Evolutionary conservation across 2,113 vertebrate species (phyloP).

Genomic region (Pitta sordida): DNA sequence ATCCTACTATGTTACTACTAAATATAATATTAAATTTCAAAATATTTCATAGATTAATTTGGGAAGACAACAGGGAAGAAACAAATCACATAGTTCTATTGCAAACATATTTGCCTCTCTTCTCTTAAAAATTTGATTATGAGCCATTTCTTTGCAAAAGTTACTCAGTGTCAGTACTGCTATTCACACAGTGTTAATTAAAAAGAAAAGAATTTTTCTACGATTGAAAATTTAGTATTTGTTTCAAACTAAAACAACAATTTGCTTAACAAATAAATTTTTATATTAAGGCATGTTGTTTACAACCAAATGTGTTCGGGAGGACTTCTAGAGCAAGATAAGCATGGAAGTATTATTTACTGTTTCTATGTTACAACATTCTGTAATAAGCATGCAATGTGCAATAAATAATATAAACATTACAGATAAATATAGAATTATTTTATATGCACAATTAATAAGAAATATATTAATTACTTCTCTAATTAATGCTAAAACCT

Average conservation of each 20-base stretch:
- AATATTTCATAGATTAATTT: not conserved
- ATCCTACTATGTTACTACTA: not conserved
- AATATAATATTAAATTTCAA: not conserved
- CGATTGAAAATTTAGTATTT: not conserved
- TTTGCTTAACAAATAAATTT: not conserved
- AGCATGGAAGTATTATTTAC: not conserved
- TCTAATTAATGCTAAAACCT: not conserved
- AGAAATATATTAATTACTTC: not conserved
- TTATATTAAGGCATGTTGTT: not conserved
- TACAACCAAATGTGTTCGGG: not conserved
- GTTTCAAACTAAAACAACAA: not conserved
- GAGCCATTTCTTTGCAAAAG: not conserved
- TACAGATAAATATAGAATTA: not conserved
- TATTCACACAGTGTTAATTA: too few species aligned
- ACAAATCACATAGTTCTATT: not conserved
- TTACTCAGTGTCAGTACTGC: not conserved
- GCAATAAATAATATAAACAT: not conserved
- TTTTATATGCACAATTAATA: not conserved
- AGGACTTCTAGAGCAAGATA: not conserved
- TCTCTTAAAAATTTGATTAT: not conserved
- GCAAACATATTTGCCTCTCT: not conserved
- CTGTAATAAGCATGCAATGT: not conserved
- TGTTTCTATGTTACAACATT: not conserved
- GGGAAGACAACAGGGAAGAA: not conserved
- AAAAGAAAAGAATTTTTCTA: not conserved